These are phyloP conservation scores for Ommatoiulus sabulosus DNA, from an alignment of 2,888 invertebrate species.

Conservation along the genomic window DNA sequence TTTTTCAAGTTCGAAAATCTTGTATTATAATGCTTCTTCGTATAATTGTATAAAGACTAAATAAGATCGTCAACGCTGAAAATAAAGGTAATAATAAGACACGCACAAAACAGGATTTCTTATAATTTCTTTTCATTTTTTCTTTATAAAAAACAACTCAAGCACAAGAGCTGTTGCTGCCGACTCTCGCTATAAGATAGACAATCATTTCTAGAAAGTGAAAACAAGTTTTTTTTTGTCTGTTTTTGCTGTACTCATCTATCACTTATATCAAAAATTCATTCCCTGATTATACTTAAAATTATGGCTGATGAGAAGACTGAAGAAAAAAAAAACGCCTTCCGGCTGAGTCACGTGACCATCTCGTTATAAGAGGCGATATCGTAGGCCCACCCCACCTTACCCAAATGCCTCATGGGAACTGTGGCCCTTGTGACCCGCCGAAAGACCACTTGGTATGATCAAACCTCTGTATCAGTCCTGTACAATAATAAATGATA, in stretches of 20 bases:
- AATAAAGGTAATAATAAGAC: neutral
- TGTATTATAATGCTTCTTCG: no score
- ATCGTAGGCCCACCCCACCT: constrained; percentile 9
- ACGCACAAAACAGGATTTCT: constrained; percentile 17
- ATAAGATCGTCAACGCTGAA: neutral
- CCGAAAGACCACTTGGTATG: constrained; percentile 44
- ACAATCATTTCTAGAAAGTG: constrained; percentile 48
- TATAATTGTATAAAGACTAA: no score
- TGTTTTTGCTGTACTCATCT: constrained; percentile 42
- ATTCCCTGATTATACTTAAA: constrained; percentile 46
- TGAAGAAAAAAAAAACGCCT: neutral
- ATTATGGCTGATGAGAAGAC: constrained; percentile 51
- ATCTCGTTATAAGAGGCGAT: constrained; percentile 54
- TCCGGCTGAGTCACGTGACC: constrained; percentile 53
- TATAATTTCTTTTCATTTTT: constrained; percentile 51
- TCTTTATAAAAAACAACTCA: constrained; percentile 52
- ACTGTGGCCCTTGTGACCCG: constrained; percentile 53
- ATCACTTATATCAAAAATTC: constrained; percentile 47
- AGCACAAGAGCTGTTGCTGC: constrained; percentile 51
- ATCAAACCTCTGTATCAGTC: constrained; percentile 52
- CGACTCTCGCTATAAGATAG: constrained; percentile 51
- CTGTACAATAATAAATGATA: constrained; percentile 58
- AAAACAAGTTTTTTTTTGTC: constrained; percentile 49
- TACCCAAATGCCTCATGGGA: constrained; percentile 55
- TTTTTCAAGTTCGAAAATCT: no score